Evolutionary conservation across 2,888 invertebrate species (phyloP).

Genomic region (Andrena marginata): DNA sequence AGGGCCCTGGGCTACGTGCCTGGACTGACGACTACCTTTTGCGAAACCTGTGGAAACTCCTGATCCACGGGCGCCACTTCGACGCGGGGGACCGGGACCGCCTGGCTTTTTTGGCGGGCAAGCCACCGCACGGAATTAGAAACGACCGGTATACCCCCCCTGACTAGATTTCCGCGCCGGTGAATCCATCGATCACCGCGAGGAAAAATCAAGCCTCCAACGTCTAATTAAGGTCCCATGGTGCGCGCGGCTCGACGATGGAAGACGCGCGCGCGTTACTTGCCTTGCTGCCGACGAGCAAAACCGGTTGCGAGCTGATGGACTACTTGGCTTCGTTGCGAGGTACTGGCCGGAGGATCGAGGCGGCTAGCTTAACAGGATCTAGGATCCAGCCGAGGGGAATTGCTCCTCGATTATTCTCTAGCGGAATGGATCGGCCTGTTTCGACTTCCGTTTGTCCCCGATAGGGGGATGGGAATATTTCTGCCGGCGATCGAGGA

Average conservation of each 20-base stretch:
- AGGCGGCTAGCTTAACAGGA: neutral
- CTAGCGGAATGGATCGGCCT: neutral
- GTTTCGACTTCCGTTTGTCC: neutral
- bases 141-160: neutral
- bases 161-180: neutral
- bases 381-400: neutral
- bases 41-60: constrained; percentile 68
- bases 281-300: neutral
- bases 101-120: constrained; percentile 24
- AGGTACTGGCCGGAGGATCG: neutral
- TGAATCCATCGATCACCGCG: constrained; percentile 26
- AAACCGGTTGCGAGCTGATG: constrained; percentile 27
- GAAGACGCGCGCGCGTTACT: neutral
- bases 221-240: constrained; percentile 18
- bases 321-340: neutral
- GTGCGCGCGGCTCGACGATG: neutral
- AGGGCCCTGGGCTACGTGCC: constrained; percentile 81
- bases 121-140: neutral
- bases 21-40: constrained; percentile 71
- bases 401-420: neutral
- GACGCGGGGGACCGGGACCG: constrained; percentile 3
- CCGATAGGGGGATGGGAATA: neutral
- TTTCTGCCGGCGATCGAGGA: neutral
- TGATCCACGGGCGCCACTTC: constrained; percentile 33
- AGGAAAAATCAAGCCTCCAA: constrained; percentile 26